phyloP scores from a whole-genome alignment of 2,797 vertebrate species.

The Ispidina lecontei region DNA sequence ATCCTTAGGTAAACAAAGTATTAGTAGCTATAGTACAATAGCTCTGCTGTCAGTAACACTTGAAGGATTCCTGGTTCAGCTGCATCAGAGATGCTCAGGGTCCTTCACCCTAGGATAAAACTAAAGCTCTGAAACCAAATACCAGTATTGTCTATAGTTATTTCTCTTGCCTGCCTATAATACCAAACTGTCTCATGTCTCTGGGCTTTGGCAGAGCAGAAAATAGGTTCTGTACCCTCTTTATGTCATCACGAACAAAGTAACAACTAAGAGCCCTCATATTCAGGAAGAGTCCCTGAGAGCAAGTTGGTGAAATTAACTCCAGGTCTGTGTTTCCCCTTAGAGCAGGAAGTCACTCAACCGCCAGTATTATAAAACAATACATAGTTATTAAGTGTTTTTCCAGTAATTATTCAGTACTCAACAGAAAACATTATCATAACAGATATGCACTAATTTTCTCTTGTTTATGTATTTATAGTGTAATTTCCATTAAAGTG shows the following conservation, averaged over 20 bases:
- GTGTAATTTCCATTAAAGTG: conserved; percentile 49
- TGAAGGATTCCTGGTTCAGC: background rate
- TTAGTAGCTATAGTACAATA: background rate
- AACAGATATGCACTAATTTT: conserved; percentile 45
- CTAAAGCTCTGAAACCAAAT: conserved; percentile 51
- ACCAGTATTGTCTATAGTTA: conserved; percentile 10
- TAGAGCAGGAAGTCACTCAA: conserved; percentile 6
- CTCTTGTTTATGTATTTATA: conserved; percentile 38
- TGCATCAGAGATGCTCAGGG: background rate
- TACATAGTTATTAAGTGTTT: conserved; percentile 42
- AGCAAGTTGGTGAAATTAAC: background rate
- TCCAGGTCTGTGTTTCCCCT: background rate
- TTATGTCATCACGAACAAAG: background rate
- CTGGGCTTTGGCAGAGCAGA: background rate
- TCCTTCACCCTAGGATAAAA: conserved; percentile 2
- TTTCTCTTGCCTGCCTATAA: background rate
- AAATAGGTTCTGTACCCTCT: background rate
- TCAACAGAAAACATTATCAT: conserved; percentile 26
- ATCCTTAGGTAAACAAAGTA: background rate
- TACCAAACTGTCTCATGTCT: background rate
- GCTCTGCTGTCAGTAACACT: background rate
- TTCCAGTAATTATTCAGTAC: conserved; percentile 50
- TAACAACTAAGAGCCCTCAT: background rate
- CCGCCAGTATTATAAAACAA: conserved; percentile 10
- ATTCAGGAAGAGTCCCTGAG: background rate